phyloP scores from a whole-genome alignment of 2,888 invertebrate species.

The Baccha elongata region DNA sequence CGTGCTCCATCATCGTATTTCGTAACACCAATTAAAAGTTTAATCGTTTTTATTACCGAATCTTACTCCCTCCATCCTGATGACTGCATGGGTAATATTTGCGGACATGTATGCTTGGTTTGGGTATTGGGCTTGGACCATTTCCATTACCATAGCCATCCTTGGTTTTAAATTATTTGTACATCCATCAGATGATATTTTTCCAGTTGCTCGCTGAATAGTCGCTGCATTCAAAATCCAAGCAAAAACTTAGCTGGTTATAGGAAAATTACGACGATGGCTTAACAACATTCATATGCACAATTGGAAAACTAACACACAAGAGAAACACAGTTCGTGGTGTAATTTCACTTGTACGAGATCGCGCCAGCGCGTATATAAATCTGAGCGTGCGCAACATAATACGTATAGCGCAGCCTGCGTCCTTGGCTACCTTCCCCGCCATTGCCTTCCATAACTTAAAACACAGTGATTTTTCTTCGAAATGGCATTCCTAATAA shows the following conservation, averaged over 20 bases:
- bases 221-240: constrained; percentile 38
- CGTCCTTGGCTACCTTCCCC: constrained; percentile 1
- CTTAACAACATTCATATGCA: constrained; percentile 41
- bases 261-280: constrained; percentile 36
- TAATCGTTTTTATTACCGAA: constrained; percentile 16
- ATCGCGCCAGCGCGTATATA: constrained; percentile 53
- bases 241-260: constrained; percentile 41
- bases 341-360: constrained; percentile 63
- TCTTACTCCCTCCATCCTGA: neutral
- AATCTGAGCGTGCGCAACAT: constrained; percentile 66
- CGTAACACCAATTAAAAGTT: constrained; percentile 66
- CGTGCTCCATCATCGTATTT: constrained; percentile 36
- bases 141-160: constrained; percentile 28
- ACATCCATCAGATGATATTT: constrained; percentile 54
- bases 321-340: constrained; percentile 43
- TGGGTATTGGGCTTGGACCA: constrained; percentile 26
- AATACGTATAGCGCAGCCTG: constrained; percentile 37
- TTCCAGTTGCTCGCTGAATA: constrained; percentile 35
- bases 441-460: neutral
- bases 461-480: constrained; percentile 30
- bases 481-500: constrained; percentile 53
- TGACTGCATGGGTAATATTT: neutral
- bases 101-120: constrained; percentile 27
- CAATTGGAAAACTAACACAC: constrained; percentile 38
- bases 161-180: constrained; percentile 47